These are phyloP conservation scores for Berghia stephanieae DNA, from an alignment of 1,140 invertebrate genomes.

Conservation along the genomic window DNA sequence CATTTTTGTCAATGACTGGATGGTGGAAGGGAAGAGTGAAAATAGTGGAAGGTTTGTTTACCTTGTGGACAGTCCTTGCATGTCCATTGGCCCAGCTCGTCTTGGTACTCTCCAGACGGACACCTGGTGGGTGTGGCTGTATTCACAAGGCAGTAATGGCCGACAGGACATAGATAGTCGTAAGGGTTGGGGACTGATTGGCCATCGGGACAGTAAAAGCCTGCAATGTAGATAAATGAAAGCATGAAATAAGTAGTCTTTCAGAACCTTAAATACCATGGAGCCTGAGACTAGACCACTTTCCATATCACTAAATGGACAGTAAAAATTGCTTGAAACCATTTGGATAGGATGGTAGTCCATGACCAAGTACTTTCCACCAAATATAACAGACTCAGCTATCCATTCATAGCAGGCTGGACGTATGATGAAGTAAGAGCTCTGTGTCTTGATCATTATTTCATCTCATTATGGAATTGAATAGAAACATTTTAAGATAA, in stretches of 20 bases:
- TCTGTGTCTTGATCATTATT: no score
- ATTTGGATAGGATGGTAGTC: not conserved
- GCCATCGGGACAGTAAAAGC: constrained; percentile 62
- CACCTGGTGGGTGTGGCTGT: constrained; percentile 48
- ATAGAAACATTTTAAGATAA: no score
- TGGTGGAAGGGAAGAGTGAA: not conserved
- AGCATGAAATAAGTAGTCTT: constrained; percentile 11
- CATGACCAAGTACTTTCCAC: no score
- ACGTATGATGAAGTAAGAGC: no score
- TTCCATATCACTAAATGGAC: not conserved
- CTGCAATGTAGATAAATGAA: constrained; percentile 31
- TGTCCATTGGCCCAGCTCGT: constrained; percentile 46
- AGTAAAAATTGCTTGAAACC: not conserved
- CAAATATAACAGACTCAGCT: not conserved
- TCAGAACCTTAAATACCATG: no score
- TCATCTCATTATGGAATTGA: no score
- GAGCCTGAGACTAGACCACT: no score
- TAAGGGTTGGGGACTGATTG: constrained; percentile 58
- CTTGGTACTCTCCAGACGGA: constrained; percentile 51
- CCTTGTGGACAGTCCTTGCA: constrained; percentile 58
- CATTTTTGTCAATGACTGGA: no score
- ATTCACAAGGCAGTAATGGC: constrained; percentile 51
- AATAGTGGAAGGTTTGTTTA: constrained; percentile 25
- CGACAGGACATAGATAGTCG: constrained; percentile 52
- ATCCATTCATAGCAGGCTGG: no score